Evolutionary conservation across 2,888 invertebrate genomes (phyloP).

Genomic region (Stomorhina lunata): DNA sequence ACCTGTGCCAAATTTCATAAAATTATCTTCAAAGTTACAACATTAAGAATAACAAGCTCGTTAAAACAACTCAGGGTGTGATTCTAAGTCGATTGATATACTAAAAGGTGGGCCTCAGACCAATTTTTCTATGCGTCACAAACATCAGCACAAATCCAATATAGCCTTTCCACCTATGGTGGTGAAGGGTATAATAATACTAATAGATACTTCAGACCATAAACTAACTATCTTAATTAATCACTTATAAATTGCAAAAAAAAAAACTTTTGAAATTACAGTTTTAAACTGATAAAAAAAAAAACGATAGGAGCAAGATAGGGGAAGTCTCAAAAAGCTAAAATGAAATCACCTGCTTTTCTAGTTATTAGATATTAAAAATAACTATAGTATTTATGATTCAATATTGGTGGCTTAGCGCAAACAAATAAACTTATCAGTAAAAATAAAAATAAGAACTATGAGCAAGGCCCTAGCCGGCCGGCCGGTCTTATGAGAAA

Average conservation of each 20-base stretch:
- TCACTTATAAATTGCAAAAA: not conserved
- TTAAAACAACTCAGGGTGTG: too few species aligned
- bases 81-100: too few species aligned
- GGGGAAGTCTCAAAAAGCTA: not conserved
- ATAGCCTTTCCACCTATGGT: too few species aligned
- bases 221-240: not conserved
- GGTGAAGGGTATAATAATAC: too few species aligned
- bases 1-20: too few species aligned
- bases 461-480: too few species aligned
- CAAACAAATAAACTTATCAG: constrained; percentile 39
- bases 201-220: not conserved
- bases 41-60: too few species aligned
- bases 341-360: constrained; percentile 29
- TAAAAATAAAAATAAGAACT: not conserved
- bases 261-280: constrained; percentile 1
- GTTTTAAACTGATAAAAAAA: not conserved
- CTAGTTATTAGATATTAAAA: not conserved
- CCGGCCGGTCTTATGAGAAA: too few species aligned
- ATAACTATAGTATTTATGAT: not conserved
- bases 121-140: too few species aligned
- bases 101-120: too few species aligned
- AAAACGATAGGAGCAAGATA: not conserved
- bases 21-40: too few species aligned
- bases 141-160: too few species aligned
- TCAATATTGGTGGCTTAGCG: not conserved